Evolutionary conservation across 2,113 vertebrate genomes (phyloP).

Genomic region (Bucco capensis): DNA sequence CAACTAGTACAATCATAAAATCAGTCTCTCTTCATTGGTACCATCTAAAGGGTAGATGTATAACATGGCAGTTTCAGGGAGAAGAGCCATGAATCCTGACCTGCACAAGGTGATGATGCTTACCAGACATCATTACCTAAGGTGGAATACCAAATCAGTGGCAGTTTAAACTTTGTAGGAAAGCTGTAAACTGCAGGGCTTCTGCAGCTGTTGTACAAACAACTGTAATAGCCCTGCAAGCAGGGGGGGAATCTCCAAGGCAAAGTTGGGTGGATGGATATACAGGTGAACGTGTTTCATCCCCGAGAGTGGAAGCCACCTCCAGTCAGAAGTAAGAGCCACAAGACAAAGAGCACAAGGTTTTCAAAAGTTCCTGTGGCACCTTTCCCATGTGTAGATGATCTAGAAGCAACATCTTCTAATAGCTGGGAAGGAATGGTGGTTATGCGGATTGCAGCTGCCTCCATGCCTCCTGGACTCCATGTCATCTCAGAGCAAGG

Average conservation of each 20-base stretch:
- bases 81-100: neutral
- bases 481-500: neutral
- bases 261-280: neutral
- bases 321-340: neutral
- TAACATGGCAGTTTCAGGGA: neutral
- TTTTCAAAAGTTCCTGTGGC: neutral
- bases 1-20: neutral
- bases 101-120: neutral
- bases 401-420: neutral
- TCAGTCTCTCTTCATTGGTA: neutral
- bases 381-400: neutral
- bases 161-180: neutral
- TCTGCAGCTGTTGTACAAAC: neutral
- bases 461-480: rapidly evolving
- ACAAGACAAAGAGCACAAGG: neutral
- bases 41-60: neutral
- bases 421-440: rapidly evolving
- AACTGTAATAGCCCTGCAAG: neutral
- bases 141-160: neutral
- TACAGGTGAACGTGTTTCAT: neutral
- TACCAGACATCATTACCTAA: neutral
- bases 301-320: neutral
- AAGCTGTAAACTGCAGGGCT: neutral
- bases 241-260: neutral
- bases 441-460: rapidly evolving